Percentiles rank a stretch among this genome's conserved stretches.
These are phyloP conservation scores for Morpho achilles DNA, from an alignment of 2,888 invertebrate species.

Conservation along the genomic window DNA sequence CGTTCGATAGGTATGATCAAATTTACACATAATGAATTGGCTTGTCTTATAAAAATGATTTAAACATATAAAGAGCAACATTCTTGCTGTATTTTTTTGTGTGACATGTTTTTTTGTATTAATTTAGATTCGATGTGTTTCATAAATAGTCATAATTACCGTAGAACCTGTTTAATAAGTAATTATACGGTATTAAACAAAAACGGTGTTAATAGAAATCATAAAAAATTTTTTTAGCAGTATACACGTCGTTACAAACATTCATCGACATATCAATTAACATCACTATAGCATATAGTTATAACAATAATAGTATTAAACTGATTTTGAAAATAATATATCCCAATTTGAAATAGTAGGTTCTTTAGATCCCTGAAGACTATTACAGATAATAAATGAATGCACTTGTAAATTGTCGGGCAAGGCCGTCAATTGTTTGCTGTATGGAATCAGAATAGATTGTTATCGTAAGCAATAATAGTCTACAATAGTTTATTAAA, in stretches of 20 bases:
- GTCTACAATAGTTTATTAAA: slow-evolving; percentile 65
- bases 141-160: slow-evolving; percentile 17
- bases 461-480: slow-evolving; percentile 18
- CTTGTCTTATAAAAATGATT: slow-evolving; percentile 11
- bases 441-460: slow-evolving; percentile 20
- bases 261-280: no score
- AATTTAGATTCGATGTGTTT: background rate
- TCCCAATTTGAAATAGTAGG: no score
- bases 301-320: no score
- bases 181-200: no score
- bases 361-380: no score
- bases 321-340: no score
- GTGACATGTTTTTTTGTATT: background rate
- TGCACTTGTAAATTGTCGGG: no score
- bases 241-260: no score
- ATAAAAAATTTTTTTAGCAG: no score
- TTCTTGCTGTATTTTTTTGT: slow-evolving; percentile 6
- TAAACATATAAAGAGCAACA: slow-evolving; percentile 11
- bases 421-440: slow-evolving; percentile 20
- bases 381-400: no score
- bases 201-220: no score
- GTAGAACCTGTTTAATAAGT: background rate
- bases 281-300: no score
- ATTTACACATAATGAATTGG: slow-evolving; percentile 11
- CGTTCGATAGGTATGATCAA: slow-evolving; percentile 3